phyloP scores from a whole-genome alignment of 2,113 vertebrate genomes.

The Poicephalus meyeri region DNA sequence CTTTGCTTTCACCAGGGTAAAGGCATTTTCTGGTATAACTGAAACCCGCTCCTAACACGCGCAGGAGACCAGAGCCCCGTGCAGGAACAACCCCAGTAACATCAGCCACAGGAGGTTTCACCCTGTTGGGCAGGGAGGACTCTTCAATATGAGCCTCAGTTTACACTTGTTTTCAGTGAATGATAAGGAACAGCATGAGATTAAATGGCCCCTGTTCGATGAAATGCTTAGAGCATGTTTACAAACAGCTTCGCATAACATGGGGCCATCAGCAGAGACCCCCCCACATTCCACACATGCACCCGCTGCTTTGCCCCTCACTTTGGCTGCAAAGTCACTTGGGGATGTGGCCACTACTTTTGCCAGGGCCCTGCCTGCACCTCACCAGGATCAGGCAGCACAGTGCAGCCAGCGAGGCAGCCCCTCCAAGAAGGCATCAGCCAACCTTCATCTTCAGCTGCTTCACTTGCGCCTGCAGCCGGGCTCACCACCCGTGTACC shows the following conservation, averaged over 20 bases:
- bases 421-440: not conserved
- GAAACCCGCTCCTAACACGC: not conserved
- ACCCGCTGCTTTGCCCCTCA: not conserved
- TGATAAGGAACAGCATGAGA: accelerated
- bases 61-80: not conserved
- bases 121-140: accelerated
- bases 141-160: accelerated
- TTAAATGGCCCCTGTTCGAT: not conserved
- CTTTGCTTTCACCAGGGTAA: not conserved
- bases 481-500: accelerated
- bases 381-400: not conserved
- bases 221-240: not conserved
- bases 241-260: not conserved
- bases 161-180: accelerated
- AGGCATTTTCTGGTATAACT: not conserved
- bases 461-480: not conserved
- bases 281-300: accelerated
- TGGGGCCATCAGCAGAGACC: not conserved
- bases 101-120: not conserved
- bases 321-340: not conserved
- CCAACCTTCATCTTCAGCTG: not conserved
- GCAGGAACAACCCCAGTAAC: not conserved
- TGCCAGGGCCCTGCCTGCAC: not conserved
- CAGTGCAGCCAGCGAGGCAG: not conserved
- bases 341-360: not conserved